phyloP scores from a whole-genome alignment of 1,140 invertebrate genomes.

The Pemphigus obesinymphae region DNA sequence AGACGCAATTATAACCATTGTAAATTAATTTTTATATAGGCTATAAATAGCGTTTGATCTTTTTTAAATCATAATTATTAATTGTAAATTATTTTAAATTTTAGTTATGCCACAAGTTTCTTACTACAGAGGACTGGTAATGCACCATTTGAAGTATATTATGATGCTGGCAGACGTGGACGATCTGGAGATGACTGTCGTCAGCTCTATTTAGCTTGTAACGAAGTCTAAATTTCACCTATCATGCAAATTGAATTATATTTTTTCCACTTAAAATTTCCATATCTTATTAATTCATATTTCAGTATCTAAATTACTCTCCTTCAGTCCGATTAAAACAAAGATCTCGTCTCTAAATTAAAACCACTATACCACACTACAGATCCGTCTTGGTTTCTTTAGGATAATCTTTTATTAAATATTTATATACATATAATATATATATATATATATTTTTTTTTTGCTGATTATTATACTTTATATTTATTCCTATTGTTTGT shows the following conservation, averaged over 20 bases:
- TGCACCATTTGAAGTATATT: constrained; percentile 71
- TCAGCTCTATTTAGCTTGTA: constrained; percentile 75
- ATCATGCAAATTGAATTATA: not conserved
- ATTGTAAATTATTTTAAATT: constrained; percentile 43
- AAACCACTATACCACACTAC: not conserved
- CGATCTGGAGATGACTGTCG: constrained; percentile 77
- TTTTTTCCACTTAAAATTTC: not conserved
- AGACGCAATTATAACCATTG: too few relatives aligned
- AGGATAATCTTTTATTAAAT: constrained; percentile 7
- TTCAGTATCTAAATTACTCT: not conserved
- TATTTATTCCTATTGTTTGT: constrained; percentile 41
- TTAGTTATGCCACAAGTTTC: constrained; percentile 79
- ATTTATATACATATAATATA: not conserved
- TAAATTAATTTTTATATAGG: not conserved
- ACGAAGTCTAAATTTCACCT: constrained; percentile 63
- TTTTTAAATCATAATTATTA: not conserved
- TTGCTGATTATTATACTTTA: constrained; percentile 24
- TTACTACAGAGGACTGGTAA: constrained; percentile 69
- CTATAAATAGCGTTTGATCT: too few relatives aligned
- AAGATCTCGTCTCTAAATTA: constrained; percentile 16
- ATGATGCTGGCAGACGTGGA: constrained; percentile 70
- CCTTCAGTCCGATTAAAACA: not conserved
- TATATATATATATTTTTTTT: constrained; percentile 16
- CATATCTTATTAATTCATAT: not conserved
- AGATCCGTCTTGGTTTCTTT: not conserved